Evolutionary conservation across 2,797 vertebrate genomes (phyloP).

Genomic region (Darevskia mixta): DNA sequence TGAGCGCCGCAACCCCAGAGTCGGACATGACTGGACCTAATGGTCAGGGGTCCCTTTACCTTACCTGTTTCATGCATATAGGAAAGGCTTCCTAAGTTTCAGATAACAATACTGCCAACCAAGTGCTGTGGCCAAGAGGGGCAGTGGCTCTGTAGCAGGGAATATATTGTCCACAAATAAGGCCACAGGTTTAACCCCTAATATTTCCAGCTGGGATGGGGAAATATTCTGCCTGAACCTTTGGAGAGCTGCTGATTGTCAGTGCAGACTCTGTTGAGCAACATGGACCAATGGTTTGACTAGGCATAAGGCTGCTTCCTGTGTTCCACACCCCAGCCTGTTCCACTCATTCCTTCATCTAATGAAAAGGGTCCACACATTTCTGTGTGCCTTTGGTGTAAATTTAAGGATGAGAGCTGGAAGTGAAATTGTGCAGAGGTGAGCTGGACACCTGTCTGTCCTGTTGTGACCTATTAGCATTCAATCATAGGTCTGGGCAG

Average conservation of each 20-base stretch:
- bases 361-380: no score
- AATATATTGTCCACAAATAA: background rate
- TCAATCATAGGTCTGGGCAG: no score
- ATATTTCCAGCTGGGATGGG: background rate
- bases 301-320: background rate
- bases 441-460: no score
- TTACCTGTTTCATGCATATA: background rate
- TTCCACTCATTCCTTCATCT: background rate
- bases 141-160: background rate
- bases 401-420: background rate
- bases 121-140: background rate
- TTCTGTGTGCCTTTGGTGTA: background rate
- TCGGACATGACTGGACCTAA: no score
- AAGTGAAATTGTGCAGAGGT: background rate
- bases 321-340: background rate
- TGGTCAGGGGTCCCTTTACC: no score
- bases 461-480: no score
- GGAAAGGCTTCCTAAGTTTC: background rate
- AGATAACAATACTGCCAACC: background rate
- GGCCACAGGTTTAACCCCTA: background rate
- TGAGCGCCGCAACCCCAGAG: no score
- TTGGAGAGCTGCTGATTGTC: background rate
- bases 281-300: background rate
- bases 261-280: background rate
- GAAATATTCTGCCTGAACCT: background rate